Conservation (phyloP, 2,888 invertebrate genomes). For the Ennomos fuscantarius region DNA sequence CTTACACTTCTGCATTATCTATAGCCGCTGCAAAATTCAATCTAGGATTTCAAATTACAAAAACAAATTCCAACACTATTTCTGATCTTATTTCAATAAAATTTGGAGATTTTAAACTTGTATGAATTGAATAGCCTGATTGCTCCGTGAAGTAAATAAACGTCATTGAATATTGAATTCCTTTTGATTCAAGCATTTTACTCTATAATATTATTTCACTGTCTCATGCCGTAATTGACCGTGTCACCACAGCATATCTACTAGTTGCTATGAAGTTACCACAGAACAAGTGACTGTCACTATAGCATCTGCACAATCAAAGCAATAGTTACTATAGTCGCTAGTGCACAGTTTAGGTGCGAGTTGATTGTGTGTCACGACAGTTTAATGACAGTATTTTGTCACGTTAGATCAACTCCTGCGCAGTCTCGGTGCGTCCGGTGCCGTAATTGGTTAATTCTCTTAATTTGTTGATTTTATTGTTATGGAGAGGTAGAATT, state of each 20-base stretch:
- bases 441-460: slow-evolving; percentile 28
- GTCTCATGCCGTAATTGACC: slow-evolving; percentile 30
- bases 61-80: too few species aligned
- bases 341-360: background rate
- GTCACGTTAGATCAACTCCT: slow-evolving; percentile 60
- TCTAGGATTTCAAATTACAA: too few species aligned
- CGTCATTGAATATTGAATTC: slow-evolving; percentile 1
- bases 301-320: too few species aligned
- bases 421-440: slow-evolving; percentile 34
- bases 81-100: too few species aligned
- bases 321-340: too few species aligned
- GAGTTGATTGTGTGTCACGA: slow-evolving; percentile 38
- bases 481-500: slow-evolving; percentile 14
- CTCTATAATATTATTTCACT: slow-evolving; percentile 28
- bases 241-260: slow-evolving; percentile 15
- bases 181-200: slow-evolving; percentile 9
- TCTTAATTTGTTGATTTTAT: slow-evolving; percentile 21
- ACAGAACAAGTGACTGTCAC: background rate
- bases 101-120: too few species aligned
- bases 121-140: too few species aligned
- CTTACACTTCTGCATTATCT: too few species aligned
- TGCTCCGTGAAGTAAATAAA: background rate
- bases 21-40: too few species aligned
- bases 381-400: slow-evolving; percentile 52
- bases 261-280: slow-evolving; percentile 2